Percentiles rank a stretch among this genome's conserved stretches.
Conservation (phyloP, 2,888 invertebrate species). For the Choreutis nemorana region DNA sequence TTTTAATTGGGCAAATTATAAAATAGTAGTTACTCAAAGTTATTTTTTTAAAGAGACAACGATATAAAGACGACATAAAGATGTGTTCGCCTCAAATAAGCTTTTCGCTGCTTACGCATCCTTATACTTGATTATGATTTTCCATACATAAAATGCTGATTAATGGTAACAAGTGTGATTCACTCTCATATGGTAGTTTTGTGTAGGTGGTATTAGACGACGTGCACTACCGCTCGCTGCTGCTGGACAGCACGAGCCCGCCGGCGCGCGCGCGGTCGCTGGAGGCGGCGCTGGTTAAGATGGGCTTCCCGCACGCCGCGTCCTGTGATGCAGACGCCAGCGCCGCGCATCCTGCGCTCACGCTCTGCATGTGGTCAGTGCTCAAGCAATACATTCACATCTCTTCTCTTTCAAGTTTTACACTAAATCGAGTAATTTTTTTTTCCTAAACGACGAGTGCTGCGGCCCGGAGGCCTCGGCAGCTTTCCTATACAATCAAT, state of each 20-base stretch:
- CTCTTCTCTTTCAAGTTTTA: too few relatives aligned
- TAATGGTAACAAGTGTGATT: background rate
- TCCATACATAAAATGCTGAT: background rate
- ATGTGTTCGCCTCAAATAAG: too few relatives aligned
- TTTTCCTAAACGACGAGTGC: too few relatives aligned
- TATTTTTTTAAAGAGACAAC: too few relatives aligned
- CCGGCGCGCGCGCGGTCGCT: conserved; percentile 68
- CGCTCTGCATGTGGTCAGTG: conserved; percentile 91
- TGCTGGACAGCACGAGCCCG: conserved; percentile 66
- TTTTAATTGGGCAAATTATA: too few relatives aligned
- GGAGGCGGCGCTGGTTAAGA: conserved; percentile 86
- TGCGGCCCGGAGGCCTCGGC: too few relatives aligned
- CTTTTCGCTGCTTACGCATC: too few relatives aligned
- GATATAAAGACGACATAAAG: too few relatives aligned
- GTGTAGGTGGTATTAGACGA: conserved; percentile 77
- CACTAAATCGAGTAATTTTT: too few relatives aligned
- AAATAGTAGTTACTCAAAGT: too few relatives aligned
- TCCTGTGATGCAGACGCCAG: conserved; percentile 45
- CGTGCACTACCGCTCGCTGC: conserved; percentile 70
- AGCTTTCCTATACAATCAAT: too few relatives aligned
- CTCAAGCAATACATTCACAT: too few relatives aligned
- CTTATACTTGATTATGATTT: background rate
- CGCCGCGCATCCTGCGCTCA: conserved; percentile 72
- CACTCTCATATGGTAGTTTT: background rate
- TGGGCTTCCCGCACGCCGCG: conserved; percentile 92